Base-by-base conservation (phyloP, 1,140 invertebrate genomes). In the Nebria ingens region DNA sequence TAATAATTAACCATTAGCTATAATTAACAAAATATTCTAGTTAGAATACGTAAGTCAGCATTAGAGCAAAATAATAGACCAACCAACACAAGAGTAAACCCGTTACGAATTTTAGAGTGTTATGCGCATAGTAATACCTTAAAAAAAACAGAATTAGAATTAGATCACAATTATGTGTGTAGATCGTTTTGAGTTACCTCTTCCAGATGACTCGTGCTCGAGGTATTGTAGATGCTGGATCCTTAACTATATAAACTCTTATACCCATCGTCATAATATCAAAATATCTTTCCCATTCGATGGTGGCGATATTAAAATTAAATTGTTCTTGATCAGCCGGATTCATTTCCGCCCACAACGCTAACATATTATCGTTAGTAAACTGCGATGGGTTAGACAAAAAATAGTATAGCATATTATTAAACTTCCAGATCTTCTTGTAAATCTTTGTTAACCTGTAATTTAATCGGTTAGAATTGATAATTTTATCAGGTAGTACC, bases 191-290 rank as follows among this genome's bases (percentile, higher is more conserved):
- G 6, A 54, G 45, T 52, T 68, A 77, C 74, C 70, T 75, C 63
- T 71, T 71, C 73, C 74, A 75, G 59, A 69, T 79, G 53, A 80
- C 80, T 15, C 75, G 75, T 21, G 82, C 83, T 52, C 76, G 72
- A 4, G 83, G 77, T 40, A 89, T 65, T 19, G 80, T 85, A 6
- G 70, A 79, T 12, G 82, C 66, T 61, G 84, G 79, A 57, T 90
- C 87, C 59, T 87, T 86, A 1, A 89, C 70, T 12, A 90, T 64
- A 63, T 85, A 89, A 1, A 81, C 69, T 19, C 85, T 74, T 20
- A 85, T 66, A 19, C 86, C 87, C 62, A 85, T 73, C 1, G 83
- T 66, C 61, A 79, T 82, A 19, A 77, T 67, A 40, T 79, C 70
- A 17, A 81, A 73, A 59, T 80, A 82, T 2, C 67, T 64, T 20